A percentile compares a stretch with the other conserved stretches of the same genome.
These are phyloP conservation scores for Lochmaea crataegi DNA, from an alignment of 2,888 invertebrate species.

Conservation along the genomic window DNA sequence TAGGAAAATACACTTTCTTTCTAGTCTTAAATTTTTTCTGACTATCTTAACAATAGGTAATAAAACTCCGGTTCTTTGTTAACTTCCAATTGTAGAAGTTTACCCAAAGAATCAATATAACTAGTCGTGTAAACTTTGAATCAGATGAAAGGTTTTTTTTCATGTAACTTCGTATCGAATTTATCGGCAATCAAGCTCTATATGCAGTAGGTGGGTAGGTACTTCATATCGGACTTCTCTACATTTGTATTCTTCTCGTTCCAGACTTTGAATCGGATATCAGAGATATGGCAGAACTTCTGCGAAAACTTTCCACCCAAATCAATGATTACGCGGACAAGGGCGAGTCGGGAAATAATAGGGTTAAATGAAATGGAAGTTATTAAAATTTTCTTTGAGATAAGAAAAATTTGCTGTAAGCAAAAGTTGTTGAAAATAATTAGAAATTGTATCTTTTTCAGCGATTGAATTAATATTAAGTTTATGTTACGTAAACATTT, in stretches of 20 bases:
- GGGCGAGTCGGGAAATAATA: conserved; percentile 38
- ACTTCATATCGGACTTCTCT: conserved; percentile 26
- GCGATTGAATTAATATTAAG: not conserved
- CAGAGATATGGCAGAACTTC: conserved; percentile 35
- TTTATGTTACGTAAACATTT: conserved; percentile 10
- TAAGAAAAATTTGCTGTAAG: no score
- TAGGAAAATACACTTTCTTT: no score
- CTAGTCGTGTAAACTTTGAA: not conserved
- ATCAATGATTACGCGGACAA: conserved; percentile 47
- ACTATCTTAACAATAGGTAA: not conserved
- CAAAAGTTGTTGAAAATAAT: no score
- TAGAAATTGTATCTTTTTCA: conserved; percentile 11
- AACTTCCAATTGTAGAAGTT: conserved; percentile 7
- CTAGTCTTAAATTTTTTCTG: no score
- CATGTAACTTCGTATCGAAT: not conserved
- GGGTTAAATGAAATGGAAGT: conserved; percentile 32
- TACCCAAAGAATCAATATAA: not conserved
- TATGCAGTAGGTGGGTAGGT: conserved; percentile 8
- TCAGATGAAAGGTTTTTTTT: not conserved
- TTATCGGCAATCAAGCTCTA: conserved; percentile 22
- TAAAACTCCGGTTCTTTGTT: not conserved
- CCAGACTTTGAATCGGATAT: conserved; percentile 37
- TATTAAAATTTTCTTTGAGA: conserved; percentile 39
- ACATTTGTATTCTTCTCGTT: conserved; percentile 27
- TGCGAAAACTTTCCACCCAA: conserved; percentile 39